Conservation (phyloP, 2,888 invertebrate genomes). For the Trachelus stipa region DNA sequence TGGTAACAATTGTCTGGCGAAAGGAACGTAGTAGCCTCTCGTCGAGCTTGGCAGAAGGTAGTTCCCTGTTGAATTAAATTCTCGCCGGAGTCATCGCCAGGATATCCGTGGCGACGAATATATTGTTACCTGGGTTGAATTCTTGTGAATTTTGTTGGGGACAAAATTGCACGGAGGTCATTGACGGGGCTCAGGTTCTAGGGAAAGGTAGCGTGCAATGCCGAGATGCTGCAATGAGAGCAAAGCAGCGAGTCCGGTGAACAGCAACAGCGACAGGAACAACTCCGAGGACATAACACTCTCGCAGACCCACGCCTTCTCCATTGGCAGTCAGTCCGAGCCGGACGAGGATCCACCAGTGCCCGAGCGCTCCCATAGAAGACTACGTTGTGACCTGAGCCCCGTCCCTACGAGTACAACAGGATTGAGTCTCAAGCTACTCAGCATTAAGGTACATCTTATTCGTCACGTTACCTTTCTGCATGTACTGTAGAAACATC, state of each 20-base stretch:
- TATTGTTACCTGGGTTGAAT: not conserved
- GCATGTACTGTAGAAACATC: not conserved
- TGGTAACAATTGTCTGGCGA: not conserved
- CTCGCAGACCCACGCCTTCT: constrained; percentile 49
- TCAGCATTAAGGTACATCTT: constrained; percentile 57
- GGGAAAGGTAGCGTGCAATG: constrained; percentile 55
- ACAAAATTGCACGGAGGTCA: not conserved
- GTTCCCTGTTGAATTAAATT: not conserved
- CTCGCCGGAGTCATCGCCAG: not conserved
- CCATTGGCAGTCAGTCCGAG: constrained; percentile 54
- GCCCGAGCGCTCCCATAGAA: constrained; percentile 61
- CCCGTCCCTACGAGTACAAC: constrained; percentile 60
- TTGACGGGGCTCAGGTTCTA: not conserved
- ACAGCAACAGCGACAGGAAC: constrained; percentile 53
- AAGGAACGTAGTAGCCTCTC: not conserved
- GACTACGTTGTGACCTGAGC: constrained; percentile 62
- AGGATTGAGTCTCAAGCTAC: constrained; percentile 57
- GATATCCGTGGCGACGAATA: not conserved
- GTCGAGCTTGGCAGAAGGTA: not conserved
- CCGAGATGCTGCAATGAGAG: constrained; percentile 66
- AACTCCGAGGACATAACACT: constrained; percentile 55
- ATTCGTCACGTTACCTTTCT: not conserved
- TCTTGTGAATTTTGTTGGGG: not conserved
- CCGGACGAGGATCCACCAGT: constrained; percentile 54
- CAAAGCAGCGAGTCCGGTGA: constrained; percentile 63